phyloP scores from a whole-genome alignment of 2,113 vertebrate species.

The Syrmaticus mikado region DNA sequence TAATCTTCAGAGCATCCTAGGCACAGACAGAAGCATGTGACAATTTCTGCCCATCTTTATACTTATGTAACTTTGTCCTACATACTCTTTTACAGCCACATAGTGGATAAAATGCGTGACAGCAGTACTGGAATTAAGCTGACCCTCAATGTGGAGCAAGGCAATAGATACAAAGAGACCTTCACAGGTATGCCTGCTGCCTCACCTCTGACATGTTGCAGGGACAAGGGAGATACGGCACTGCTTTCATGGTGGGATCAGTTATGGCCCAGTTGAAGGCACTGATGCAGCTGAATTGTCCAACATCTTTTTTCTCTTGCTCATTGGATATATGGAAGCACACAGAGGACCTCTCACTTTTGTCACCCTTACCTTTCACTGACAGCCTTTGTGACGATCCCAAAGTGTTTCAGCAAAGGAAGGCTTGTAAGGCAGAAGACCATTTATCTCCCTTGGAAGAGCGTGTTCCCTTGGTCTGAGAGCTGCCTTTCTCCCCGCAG shows the following conservation, averaged over 20 bases:
- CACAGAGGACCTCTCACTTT: background rate
- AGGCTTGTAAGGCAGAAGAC: background rate
- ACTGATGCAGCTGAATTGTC: background rate
- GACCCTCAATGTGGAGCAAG: constrained; percentile 87
- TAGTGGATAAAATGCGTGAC: constrained; percentile 91
- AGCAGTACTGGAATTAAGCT: constrained; percentile 86
- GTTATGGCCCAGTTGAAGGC: background rate
- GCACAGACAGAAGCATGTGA: background rate
- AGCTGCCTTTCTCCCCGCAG: constrained; percentile 68
- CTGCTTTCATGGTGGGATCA: background rate
- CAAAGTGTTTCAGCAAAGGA: background rate
- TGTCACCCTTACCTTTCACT: background rate
- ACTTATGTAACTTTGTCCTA: background rate
- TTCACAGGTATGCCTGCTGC: constrained; percentile 84
- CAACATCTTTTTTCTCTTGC: background rate
- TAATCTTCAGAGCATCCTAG: background rate
- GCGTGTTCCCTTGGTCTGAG: background rate
- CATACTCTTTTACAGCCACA: constrained; percentile 76
- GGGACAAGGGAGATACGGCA: background rate
- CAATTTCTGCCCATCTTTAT: background rate
- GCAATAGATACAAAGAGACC: constrained; percentile 90
- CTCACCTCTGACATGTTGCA: background rate
- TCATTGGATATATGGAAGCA: background rate
- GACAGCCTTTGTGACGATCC: background rate
- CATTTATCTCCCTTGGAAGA: background rate